A percentile compares a stretch with the other conserved stretches of the same genome.
These are phyloP conservation scores for Ceriagrion tenellum DNA, from an alignment of 2,888 invertebrate species.

Conservation along the genomic window DNA sequence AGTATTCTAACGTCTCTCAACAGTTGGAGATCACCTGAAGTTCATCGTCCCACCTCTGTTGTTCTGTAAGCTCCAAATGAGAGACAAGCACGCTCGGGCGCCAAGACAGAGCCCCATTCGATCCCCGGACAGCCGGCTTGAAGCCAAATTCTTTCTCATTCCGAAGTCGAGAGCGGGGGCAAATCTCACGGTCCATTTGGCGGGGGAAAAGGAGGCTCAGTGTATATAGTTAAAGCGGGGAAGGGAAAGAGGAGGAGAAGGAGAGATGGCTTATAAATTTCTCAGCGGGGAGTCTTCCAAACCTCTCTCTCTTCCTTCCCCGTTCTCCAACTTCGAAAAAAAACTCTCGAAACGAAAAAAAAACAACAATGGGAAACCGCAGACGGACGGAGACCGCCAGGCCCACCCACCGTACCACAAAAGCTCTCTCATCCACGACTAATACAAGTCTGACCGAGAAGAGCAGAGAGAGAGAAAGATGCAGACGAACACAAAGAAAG, in stretches of 20 bases:
- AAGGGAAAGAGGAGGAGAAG: not conserved
- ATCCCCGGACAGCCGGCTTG: not conserved
- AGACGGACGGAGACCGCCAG: not conserved
- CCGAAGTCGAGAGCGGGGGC: not conserved
- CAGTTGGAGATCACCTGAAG: too few relatives aligned
- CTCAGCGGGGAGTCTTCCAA: conserved; percentile 32
- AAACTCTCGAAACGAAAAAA: not conserved
- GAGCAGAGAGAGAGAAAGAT: not conserved
- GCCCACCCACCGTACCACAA: conserved; percentile 1
- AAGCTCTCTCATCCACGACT: conserved; percentile 24
- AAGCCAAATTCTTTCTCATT: not conserved
- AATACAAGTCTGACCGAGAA: not conserved
- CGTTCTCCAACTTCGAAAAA: not conserved
- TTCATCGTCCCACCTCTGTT: too few relatives aligned
- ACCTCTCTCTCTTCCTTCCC: not conserved
- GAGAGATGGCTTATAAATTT: conserved; percentile 62
- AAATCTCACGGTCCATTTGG: conserved; percentile 34
- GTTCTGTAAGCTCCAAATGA: too few relatives aligned
- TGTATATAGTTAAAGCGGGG: not conserved
- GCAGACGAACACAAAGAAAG: not conserved
- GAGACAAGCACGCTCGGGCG: not conserved
- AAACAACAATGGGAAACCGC: not conserved
- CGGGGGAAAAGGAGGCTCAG: conserved; percentile 1
- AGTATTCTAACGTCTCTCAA: too few relatives aligned
- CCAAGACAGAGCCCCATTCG: not conserved